These are phyloP conservation scores for Prenolepis imparis DNA, from an alignment of 2,888 invertebrate species.

Conservation along the genomic window DNA sequence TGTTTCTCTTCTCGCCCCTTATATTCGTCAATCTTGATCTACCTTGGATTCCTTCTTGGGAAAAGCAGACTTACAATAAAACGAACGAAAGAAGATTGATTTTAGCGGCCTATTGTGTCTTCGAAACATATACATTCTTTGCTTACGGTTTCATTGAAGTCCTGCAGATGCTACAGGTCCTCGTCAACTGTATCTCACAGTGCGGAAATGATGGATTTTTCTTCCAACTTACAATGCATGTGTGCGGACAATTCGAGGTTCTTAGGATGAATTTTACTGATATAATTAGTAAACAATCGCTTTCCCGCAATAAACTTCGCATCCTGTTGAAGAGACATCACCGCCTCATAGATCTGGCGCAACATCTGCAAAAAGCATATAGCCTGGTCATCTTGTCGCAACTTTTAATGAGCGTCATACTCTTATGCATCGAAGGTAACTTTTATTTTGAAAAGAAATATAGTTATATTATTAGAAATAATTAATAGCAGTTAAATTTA, in stretches of 20 bases:
- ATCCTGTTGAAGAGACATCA: slow-evolving; percentile 63
- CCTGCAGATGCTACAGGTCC: slow-evolving; percentile 41
- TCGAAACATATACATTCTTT: slow-evolving; percentile 53
- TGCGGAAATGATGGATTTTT: slow-evolving; percentile 78
- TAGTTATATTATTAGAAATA: no score
- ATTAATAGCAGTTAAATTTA: no score
- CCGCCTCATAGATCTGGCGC: slow-evolving; percentile 62
- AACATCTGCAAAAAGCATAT: slow-evolving; percentile 67
- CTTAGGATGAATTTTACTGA: slow-evolving; percentile 61
- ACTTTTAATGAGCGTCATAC: slow-evolving; percentile 67
- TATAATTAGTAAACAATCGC: not conserved
- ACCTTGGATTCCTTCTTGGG: not conserved
- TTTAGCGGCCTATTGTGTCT: slow-evolving; percentile 29
- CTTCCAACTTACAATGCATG: slow-evolving; percentile 78
- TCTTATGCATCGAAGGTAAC: slow-evolving; percentile 39
- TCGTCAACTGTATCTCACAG: slow-evolving; percentile 19
- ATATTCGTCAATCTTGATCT: slow-evolving; percentile 18
- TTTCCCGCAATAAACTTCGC: not conserved
- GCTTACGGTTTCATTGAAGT: slow-evolving; percentile 19
- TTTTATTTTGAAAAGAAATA: not conserved
- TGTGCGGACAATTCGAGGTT: slow-evolving; percentile 82
- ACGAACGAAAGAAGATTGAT: slow-evolving; percentile 39
- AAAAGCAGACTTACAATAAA: slow-evolving; percentile 12
- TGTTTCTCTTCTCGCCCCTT: not conserved
- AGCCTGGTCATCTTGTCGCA: slow-evolving; percentile 71